phyloP scores from a whole-genome alignment of 2,113 vertebrate species.

The Oophaga pumilio region DNA sequence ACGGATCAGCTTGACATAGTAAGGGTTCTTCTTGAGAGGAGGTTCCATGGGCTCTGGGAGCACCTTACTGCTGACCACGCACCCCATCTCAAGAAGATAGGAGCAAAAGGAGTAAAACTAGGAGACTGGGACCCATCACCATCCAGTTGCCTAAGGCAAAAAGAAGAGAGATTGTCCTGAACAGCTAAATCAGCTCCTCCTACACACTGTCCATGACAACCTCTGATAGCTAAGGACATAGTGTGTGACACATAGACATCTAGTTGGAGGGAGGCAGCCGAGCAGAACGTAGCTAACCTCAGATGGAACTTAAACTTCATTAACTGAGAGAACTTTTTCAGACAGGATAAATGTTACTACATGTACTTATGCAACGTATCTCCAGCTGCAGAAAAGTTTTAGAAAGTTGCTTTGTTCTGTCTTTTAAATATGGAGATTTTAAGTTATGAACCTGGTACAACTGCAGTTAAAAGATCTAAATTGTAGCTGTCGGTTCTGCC shows the following conservation, averaged over 20 bases:
- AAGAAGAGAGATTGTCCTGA: constrained; percentile 22
- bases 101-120: constrained; percentile 2
- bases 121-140: constrained; percentile 38
- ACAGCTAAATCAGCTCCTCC: constrained; percentile 13
- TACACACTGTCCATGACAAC: constrained; percentile 38
- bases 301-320: background rate
- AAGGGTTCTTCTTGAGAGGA: constrained; percentile 85
- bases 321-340: background rate
- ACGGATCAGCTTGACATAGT: constrained; percentile 88
- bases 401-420: background rate
- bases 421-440: background rate
- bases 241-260: constrained; percentile 41
- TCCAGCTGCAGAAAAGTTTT: background rate
- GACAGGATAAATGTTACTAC: background rate
- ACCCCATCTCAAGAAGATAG: constrained; percentile 81
- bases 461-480: background rate
- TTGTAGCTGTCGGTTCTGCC: background rate
- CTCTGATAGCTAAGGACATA: background rate
- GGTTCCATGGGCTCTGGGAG: constrained; percentile 85
- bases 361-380: no score
- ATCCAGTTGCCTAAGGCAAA: constrained; percentile 27
- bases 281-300: background rate
- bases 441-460: background rate
- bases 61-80: constrained; percentile 94
- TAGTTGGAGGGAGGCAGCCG: constrained; percentile 27